phyloP scores from a whole-genome alignment of 2,888 invertebrate genomes.

The Iphiclides podalirius region DNA sequence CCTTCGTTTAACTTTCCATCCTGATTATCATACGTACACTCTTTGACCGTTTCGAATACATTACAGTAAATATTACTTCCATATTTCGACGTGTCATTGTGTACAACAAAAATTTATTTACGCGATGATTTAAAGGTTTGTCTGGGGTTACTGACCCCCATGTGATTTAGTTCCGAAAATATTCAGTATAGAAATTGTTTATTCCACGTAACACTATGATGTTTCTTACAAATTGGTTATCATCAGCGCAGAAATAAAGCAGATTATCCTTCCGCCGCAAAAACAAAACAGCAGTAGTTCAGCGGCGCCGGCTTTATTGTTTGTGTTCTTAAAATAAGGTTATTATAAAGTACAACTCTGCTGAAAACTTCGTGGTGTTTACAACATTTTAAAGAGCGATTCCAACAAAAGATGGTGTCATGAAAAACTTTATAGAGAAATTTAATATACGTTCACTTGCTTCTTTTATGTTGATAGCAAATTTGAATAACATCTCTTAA shows the following conservation, averaged over 20 bases:
- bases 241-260: constrained; percentile 18
- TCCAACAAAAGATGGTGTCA: constrained; percentile 10
- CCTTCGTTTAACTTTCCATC: too few relatives aligned
- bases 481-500: too few relatives aligned
- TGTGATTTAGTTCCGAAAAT: constrained; percentile 1
- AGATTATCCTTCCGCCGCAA: constrained; percentile 18
- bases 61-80: too few relatives aligned
- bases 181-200: constrained; percentile 12
- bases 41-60: too few relatives aligned
- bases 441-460: too few relatives aligned
- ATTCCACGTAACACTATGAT: constrained; percentile 1
- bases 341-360: constrained; percentile 25
- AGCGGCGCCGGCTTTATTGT: constrained; percentile 12
- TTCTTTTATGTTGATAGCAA: too few relatives aligned
- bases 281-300: constrained; percentile 19
- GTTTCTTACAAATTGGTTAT: constrained; percentile 11
- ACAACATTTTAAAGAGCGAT: constrained; percentile 20
- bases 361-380: constrained; percentile 18
- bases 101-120: too few relatives aligned
- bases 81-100: too few relatives aligned
- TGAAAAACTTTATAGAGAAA: too few relatives aligned
- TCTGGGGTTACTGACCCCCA: not conserved
- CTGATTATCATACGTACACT: too few relatives aligned
- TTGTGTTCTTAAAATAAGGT: constrained; percentile 19
- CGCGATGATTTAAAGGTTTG: not conserved